Evolutionary conservation across 2,888 invertebrate species (phyloP).

Genomic region (Apotomis turbidana): DNA sequence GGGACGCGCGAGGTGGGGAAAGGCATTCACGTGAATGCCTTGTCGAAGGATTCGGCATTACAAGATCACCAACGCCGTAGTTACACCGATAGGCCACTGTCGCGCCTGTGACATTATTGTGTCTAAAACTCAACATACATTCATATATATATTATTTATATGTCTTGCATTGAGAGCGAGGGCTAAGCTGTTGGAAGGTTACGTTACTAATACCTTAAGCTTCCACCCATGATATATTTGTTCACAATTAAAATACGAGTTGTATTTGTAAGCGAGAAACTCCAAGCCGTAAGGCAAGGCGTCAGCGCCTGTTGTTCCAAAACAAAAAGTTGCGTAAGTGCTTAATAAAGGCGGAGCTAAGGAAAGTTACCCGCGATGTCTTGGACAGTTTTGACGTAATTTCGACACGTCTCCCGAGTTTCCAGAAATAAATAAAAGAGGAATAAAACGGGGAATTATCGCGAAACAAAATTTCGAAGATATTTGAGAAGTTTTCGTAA

Average conservation of each 20-base stretch:
- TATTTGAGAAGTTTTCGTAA: neutral
- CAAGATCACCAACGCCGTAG: too few species aligned
- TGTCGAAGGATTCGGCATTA: too few species aligned
- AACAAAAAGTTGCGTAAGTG: constrained; percentile 31
- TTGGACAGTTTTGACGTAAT: constrained; percentile 32
- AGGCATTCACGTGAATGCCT: too few species aligned
- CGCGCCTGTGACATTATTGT: too few species aligned
- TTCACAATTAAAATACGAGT: constrained; percentile 1
- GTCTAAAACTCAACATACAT: too few species aligned
- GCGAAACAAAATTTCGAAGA: neutral
- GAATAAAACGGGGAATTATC: constrained; percentile 16
- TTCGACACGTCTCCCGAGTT: constrained; percentile 26
- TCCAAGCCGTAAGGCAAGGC: neutral
- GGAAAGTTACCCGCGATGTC: constrained; percentile 22
- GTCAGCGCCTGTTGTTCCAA: constrained; percentile 22
- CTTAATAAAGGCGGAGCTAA: constrained; percentile 21
- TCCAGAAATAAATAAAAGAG: constrained; percentile 16
- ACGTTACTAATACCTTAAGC: too few species aligned
- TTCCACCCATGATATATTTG: neutral
- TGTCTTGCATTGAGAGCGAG: too few species aligned
- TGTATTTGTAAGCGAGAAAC: neutral
- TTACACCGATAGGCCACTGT: too few species aligned
- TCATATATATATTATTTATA: too few species aligned
- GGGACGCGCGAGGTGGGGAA: too few species aligned
- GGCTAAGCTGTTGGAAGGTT: too few species aligned